These are phyloP conservation scores for Zapornia atra DNA, from an alignment of 2,113 vertebrate species.

Conservation along the genomic window DNA sequence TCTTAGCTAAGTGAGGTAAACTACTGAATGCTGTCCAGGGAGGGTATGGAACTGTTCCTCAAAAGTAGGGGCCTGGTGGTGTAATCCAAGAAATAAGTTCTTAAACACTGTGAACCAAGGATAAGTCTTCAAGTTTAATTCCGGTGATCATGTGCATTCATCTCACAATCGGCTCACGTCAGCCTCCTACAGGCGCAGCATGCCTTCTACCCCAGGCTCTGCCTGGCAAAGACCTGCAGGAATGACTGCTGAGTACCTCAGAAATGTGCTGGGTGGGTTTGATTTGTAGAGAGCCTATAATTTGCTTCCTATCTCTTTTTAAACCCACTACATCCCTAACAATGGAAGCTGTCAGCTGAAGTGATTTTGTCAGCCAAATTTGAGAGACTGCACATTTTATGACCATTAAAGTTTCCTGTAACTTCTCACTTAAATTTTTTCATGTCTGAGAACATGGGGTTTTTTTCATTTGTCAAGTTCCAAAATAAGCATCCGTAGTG, in stretches of 20 bases:
- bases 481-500: slow-evolving; percentile 5
- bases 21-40: neutral
- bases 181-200: neutral
- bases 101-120: neutral
- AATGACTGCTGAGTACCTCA: neutral
- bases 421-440: slow-evolving; percentile 23
- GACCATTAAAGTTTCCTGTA: slow-evolving; percentile 37
- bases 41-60: neutral
- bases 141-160: neutral
- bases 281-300: slow-evolving; percentile 43
- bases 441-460: neutral
- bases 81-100: neutral
- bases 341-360: slow-evolving; percentile 42
- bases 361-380: slow-evolving; percentile 44
- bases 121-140: neutral
- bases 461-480: neutral
- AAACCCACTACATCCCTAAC: slow-evolving; percentile 20
- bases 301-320: slow-evolving; percentile 40
- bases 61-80: neutral
- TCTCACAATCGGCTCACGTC: neutral
- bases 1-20: neutral
- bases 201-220: neutral
- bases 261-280: slow-evolving; percentile 1
- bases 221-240: neutral
- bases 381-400: slow-evolving; percentile 26